Conservation (phyloP, 2,113 vertebrate genomes). For the Ammospiza caudacuta region DNA sequence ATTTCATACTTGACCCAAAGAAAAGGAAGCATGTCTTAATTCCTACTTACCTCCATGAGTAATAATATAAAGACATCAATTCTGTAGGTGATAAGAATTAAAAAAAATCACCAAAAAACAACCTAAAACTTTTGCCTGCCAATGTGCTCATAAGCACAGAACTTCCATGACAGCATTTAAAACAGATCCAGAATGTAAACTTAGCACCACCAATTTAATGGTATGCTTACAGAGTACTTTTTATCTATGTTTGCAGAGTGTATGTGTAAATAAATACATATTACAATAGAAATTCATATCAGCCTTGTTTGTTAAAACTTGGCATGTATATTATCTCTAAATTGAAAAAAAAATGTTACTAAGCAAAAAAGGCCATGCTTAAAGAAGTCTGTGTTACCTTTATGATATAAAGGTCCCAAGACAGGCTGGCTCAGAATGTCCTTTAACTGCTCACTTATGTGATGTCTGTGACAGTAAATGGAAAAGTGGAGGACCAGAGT, state of each 20-base stretch:
- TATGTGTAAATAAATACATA: not conserved
- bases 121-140: not conserved
- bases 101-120: not conserved
- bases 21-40: not conserved
- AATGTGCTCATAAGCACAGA: not conserved
- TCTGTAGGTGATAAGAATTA: not conserved
- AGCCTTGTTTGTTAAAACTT: not conserved
- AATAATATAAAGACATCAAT: not conserved
- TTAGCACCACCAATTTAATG: not conserved
- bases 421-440: not conserved
- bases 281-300: not conserved
- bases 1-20: not conserved
- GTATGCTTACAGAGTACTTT: not conserved
- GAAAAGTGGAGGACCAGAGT: not conserved
- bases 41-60: not conserved
- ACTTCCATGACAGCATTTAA: not conserved
- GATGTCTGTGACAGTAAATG: not conserved
- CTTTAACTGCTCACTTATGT: not conserved
- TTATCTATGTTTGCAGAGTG: not conserved
- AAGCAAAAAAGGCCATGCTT: not conserved
- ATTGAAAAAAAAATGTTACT: not conserved
- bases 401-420: not conserved
- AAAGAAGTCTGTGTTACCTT: not conserved
- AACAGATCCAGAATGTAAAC: not conserved
- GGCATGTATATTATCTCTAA: not conserved